Conservation (phyloP, 2,113 vertebrate genomes). For the Cyanoramphus novaezelandiae region DNA sequence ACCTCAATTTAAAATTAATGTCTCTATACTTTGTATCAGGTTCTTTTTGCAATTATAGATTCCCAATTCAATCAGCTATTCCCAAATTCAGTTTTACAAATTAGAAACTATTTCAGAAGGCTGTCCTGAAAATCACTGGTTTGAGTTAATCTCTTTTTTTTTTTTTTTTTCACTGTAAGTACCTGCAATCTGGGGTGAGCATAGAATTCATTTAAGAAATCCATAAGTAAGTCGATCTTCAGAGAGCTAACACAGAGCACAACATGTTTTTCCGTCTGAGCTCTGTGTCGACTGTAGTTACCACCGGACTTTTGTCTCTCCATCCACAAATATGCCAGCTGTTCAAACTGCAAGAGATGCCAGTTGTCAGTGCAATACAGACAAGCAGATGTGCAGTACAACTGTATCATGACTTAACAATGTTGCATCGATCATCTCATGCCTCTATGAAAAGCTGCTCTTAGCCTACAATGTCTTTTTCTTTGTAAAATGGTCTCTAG, state of each 20-base stretch:
- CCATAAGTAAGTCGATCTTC: constrained; percentile 97
- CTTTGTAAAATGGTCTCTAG: not conserved
- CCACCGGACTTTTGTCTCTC: constrained; percentile 97
- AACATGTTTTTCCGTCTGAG: constrained; percentile 93
- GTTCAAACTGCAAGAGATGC: constrained; percentile 86
- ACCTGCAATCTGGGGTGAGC: constrained; percentile 92
- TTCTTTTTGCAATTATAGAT: not conserved
- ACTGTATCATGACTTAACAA: not conserved
- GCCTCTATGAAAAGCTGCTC: not conserved
- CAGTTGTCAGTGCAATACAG: constrained; percentile 14
- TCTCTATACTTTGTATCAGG: constrained; percentile 12
- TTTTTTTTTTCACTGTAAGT: not conserved
- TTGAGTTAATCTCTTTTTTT: not conserved
- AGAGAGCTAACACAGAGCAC: constrained; percentile 93
- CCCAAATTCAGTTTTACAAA: not conserved
- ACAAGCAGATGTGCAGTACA: not conserved
- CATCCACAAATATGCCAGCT: constrained; percentile 97
- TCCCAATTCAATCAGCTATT: not conserved
- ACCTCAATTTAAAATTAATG: constrained; percentile 8
- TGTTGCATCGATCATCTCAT: not conserved
- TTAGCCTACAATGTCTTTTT: not conserved
- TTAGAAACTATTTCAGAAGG: not conserved
- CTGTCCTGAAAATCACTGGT: not conserved
- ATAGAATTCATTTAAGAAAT: constrained; percentile 97
- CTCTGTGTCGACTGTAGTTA: constrained; percentile 94